Conservation (phyloP, 2,113 vertebrate genomes). For the Siniperca chuatsi region DNA sequence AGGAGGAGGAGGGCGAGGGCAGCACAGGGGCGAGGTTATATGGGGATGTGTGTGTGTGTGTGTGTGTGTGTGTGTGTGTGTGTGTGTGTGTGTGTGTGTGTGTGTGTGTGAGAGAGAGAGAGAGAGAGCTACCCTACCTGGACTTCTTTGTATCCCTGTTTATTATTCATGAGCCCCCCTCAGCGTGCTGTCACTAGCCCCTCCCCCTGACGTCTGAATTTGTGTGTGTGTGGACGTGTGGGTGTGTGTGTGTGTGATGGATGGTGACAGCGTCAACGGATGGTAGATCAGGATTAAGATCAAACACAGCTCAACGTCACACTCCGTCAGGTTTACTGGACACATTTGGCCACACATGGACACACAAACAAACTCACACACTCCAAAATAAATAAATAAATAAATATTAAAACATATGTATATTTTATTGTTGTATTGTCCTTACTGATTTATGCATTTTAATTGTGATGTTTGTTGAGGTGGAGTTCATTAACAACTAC, state of each 20-base stretch:
- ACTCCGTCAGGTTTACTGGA: conserved; percentile 74
- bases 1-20: conserved; percentile 83
- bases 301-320: conserved; percentile 88
- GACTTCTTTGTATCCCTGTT: conserved; percentile 93
- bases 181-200: conserved; percentile 93
- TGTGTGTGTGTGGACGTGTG: conserved; percentile 28
- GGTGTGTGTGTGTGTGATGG: conserved; percentile 82
- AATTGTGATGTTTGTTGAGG: not conserved
- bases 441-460: too few species aligned
- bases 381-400: not conserved
- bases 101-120: not conserved
- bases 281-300: conserved; percentile 97
- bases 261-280: conserved; percentile 93
- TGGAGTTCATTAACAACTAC: not conserved
- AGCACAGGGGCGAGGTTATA: conserved; percentile 89
- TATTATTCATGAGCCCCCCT: conserved; percentile 96
- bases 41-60: conserved; percentile 43
- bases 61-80: conserved; percentile 41
- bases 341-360: conserved; percentile 31
- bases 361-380: not conserved
- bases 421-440: too few species aligned
- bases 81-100: conserved; percentile 9
- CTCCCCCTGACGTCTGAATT: conserved; percentile 84
- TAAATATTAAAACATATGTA: not conserved
- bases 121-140: conserved; percentile 78